Evolutionary conservation across 92 coral and sea anemone species (phyloP).

Genomic region (Ricordea florida): DNA sequence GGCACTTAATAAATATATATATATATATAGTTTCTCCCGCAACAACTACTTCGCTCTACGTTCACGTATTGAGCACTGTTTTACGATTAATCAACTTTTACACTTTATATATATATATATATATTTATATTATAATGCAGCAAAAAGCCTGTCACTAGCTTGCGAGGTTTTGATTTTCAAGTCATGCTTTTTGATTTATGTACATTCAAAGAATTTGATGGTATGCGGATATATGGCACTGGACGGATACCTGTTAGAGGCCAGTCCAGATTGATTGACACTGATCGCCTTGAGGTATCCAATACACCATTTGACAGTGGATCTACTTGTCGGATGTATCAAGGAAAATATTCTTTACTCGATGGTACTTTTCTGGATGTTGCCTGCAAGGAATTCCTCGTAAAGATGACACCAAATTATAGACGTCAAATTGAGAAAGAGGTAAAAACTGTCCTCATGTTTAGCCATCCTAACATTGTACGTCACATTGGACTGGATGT

Average conservation of each 20-base stretch:
- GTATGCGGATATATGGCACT: too few species aligned
- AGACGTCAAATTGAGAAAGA: constrained; percentile 11
- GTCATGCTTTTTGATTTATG: too few species aligned
- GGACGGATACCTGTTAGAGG: not conserved
- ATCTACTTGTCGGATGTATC: constrained; percentile 23
- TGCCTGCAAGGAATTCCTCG: constrained; percentile 29
- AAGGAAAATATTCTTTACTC: not conserved
- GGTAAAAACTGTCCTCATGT: not conserved
- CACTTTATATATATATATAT: too few species aligned
- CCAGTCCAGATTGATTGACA: not conserved
- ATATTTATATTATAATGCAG: too few species aligned
- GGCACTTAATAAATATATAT: too few species aligned
- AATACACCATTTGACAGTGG: constrained; percentile 5
- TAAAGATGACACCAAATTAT: constrained; percentile 2
- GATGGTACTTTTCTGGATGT: not conserved
- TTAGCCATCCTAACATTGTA: constrained; percentile 27
- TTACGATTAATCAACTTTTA: too few species aligned
- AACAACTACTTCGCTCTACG: too few species aligned
- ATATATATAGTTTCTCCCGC: too few species aligned
- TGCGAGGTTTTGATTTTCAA: too few species aligned
- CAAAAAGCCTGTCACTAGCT: too few species aligned
- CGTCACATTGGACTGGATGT: constrained; percentile 15
- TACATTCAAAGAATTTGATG: too few species aligned
- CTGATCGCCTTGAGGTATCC: not conserved
- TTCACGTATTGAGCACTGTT: too few species aligned